Base-by-base conservation (phyloP, 2,113 vertebrate genomes). In the Nyctereutes procyonoides region DNA sequence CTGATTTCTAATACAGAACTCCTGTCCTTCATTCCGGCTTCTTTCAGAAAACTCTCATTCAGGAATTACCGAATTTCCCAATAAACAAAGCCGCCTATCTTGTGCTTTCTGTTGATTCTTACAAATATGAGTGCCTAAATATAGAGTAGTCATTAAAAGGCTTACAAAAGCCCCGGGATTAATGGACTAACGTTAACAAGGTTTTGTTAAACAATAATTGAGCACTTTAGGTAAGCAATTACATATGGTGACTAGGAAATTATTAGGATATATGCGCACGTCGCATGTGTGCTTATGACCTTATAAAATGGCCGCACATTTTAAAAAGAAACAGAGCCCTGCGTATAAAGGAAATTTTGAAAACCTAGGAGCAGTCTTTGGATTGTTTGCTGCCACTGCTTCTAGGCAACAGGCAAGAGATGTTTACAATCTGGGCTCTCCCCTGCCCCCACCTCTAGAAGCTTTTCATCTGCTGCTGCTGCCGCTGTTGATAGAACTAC, bases 321-420 rank as follows among this genome's bases (percentile, higher is more conserved):
- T 93, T 77, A 74, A 86, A 77, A 87, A 87, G 69, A 89, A 92
- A 30, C 87, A 53, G 93, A 96, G 88, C 90, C 89, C 85, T 51
- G 76, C 14, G 10, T 51, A 13, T 43, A 93, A 95, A 92, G 93
- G 96, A 84, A 79, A 88, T 13, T 88, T 65, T 67, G 85, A 95
- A 98, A 96, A 91, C 65, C 93, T 43, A 80, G 65, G 79, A 90
- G 80, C 95, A 88, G 92, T n/a, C 98, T 93, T 90, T 74, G 88
- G 96, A 96, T 96, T 97, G 98, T 98, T 98, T 97, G 97, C 98
- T 89, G 97, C 96, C 97, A 71, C 95, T 10, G 98, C 98, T 98
- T 98, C 98, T 80, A 98, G 98, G 98, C 98, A 98, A 98, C 98
- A 95, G 97, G 92, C 87, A 88, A 88, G 97, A 86, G 96, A 93